Conservation (phyloP, 2,797 vertebrate genomes). For the Anguilla marmorata region DNA sequence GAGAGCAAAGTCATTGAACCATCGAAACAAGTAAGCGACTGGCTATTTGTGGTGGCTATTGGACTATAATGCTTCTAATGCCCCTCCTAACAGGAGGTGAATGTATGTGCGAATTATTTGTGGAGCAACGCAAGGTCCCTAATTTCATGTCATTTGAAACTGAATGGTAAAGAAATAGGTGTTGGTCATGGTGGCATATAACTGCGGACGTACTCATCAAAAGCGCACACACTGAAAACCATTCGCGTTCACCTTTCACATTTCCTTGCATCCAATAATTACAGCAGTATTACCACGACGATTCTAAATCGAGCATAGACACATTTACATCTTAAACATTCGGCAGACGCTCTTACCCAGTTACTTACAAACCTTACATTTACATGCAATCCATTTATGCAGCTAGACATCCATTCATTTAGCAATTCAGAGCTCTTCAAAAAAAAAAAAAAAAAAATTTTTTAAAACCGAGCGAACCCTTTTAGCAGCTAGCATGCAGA, state of each 20-base stretch:
- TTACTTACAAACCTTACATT: too few species aligned
- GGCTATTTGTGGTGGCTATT: not conserved
- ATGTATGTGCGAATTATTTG: not conserved
- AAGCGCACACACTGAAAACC: too few species aligned
- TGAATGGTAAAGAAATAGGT: too few species aligned
- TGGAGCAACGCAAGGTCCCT: not conserved
- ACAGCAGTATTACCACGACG: not conserved
- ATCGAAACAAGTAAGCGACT: not conserved
- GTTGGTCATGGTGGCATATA: too few species aligned
- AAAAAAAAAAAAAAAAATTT: not conserved
- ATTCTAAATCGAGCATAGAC: too few species aligned
- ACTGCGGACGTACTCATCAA: too few species aligned
- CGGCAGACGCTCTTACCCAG: too few species aligned
- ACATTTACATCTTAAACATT: too few species aligned
- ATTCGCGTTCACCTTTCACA: not conserved
- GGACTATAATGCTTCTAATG: not conserved
- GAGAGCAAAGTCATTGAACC: not conserved
- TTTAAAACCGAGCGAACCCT: too few species aligned
- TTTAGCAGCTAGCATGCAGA: not conserved
- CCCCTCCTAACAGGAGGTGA: not conserved
- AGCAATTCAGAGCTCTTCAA: not conserved
- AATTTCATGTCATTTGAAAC: too few species aligned
- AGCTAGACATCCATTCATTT: too few species aligned
- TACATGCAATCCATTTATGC: too few species aligned
- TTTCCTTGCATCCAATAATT: not conserved